Base-by-base conservation (phyloP, 2,797 vertebrate species). In the Sebastes nivosus region DNA sequence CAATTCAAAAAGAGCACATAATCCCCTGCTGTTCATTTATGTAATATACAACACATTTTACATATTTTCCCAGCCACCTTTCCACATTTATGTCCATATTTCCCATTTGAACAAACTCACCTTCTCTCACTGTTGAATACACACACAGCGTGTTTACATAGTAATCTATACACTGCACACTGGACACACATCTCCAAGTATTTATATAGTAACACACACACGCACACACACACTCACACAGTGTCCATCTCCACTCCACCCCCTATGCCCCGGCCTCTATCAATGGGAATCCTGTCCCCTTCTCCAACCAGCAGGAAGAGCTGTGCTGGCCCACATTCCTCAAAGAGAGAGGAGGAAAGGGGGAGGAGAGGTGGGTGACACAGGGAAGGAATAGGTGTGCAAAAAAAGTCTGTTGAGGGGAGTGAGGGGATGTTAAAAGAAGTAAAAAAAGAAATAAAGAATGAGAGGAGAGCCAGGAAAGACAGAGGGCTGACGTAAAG, bases 281-380 rank as follows among this genome's bases (percentile, higher is more conserved):
- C 95, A 96, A 96, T 96, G 95, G 95, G 93, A 95, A 94, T 95
- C 92, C 93, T 96, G 96, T 96, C 93, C 94, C 88, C 85, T 86
- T 88, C 88, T 84, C 85, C 66, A 57, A 87, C 82, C 84, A 84
- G 90, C 94, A 95, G 95, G 94, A 96, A 95, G 92, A 94, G 85
- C 84, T 38, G 68, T 46, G 81, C 92, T 88, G 90, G 91, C 88
- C 88, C 81, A 91, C 93, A 96, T 96, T 96, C 95, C 95, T 94
- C 85, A 65, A 84, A 91, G 82, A 82, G 82, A 83, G 89, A 83
- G 84, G 82, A 29, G 76, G 74, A 87, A 81, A 75, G 74, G 70
- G 82, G 82, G 87, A 79, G 89, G 80, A 88, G 73, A 87, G 72
- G 70, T 13, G 76, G 74, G 88, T 83, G 89, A 91, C 86, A 89